phyloP scores from a whole-genome alignment of 2,888 invertebrate genomes.

The Sphaerophoria taeniata region DNA sequence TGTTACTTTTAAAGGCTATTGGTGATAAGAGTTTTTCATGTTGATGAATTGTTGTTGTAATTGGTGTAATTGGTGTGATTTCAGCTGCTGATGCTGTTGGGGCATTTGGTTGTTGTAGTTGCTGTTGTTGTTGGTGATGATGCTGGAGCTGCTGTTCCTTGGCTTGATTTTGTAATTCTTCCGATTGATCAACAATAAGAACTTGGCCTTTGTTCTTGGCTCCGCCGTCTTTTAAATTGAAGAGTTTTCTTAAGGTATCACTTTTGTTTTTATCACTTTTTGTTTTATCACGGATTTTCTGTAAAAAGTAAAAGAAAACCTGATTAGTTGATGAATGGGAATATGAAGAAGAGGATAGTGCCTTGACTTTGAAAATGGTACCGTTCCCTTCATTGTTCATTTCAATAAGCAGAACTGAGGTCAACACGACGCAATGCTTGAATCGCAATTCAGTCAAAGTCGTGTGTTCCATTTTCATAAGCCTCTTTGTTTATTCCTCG shows the following conservation, averaged over 20 bases:
- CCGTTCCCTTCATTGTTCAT: too few relatives aligned
- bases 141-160: slow-evolving; percentile 80
- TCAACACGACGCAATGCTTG: too few relatives aligned
- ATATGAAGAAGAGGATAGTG: not conserved
- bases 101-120: slow-evolving; percentile 61
- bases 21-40: slow-evolving; percentile 77
- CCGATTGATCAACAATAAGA: slow-evolving; percentile 87
- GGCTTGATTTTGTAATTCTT: slow-evolving; percentile 81
- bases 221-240: slow-evolving; percentile 89
- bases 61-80: slow-evolving; percentile 74
- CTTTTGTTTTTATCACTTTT: slow-evolving; percentile 88
- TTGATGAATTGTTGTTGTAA: slow-evolving; percentile 78
- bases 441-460: too few relatives aligned
- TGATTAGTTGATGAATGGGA: not conserved
- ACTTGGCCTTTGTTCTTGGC: slow-evolving; percentile 89
- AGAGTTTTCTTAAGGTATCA: slow-evolving; percentile 87
- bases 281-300: slow-evolving; percentile 80
- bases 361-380: not conserved
- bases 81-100: slow-evolving; percentile 78
- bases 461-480: too few relatives aligned
- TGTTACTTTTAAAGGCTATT: slow-evolving; percentile 75
- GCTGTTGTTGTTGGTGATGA: slow-evolving; percentile 75
- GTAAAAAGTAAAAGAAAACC: slow-evolving; percentile 12
- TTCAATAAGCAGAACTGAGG: too few relatives aligned
- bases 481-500: too few relatives aligned